These are phyloP conservation scores for Polypedilum vanderplanki DNA, from an alignment of 1,140 invertebrate genomes.

Conservation along the genomic window DNA sequence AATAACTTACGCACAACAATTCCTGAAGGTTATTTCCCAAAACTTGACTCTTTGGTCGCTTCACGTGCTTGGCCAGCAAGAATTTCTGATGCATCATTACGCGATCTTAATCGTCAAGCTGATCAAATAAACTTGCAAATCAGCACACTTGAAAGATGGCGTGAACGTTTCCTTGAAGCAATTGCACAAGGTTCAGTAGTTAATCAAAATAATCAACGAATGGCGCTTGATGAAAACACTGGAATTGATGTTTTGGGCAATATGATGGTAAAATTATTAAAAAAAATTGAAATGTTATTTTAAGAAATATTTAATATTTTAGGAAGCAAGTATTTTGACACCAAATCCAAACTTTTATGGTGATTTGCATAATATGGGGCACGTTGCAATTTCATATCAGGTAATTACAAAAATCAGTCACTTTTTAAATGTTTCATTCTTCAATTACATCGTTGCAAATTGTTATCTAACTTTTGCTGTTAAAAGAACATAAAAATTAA, in stretches of 20 bases:
- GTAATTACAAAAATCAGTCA: too few relatives aligned
- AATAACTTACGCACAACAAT: slow-evolving; percentile 35
- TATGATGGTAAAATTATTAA: slow-evolving; percentile 43
- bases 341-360: slow-evolving; percentile 49
- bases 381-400: slow-evolving; percentile 49
- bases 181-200: slow-evolving; percentile 55
- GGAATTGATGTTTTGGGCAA: slow-evolving; percentile 49
- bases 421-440: too few relatives aligned
- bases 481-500: too few relatives aligned
- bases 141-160: slow-evolving; percentile 49
- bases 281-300: too few relatives aligned
- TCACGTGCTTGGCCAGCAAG: slow-evolving; percentile 47
- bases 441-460: too few relatives aligned
- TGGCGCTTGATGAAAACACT: slow-evolving; percentile 45
- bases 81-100: slow-evolving; percentile 35
- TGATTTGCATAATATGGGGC: slow-evolving; percentile 53
- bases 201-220: slow-evolving; percentile 43
- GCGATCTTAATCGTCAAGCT: slow-evolving; percentile 34
- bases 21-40: slow-evolving; percentile 38
- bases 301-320: too few relatives aligned
- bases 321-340: slow-evolving; percentile 33
- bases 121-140: slow-evolving; percentile 35
- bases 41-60: slow-evolving; percentile 36
- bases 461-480: too few relatives aligned
- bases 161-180: slow-evolving; percentile 60